A percentile compares a stretch with the other conserved stretches of the same genome.
Evolutionary conservation across 2,797 vertebrate genomes (phyloP).

Genomic region (Sibirionetta formosa): DNA sequence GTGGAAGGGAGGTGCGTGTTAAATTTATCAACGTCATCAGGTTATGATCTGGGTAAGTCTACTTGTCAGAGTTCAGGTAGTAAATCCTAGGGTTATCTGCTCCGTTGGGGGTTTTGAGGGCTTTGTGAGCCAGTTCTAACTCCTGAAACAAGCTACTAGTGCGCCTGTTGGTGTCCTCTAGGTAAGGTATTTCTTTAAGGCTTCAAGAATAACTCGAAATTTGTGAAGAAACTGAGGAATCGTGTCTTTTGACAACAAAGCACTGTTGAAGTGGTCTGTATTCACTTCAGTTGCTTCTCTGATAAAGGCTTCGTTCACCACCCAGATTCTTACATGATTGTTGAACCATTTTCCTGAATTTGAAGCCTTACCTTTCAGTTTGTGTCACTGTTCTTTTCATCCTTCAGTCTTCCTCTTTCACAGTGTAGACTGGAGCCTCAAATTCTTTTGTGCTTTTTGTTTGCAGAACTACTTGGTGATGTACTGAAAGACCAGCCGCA

Average conservation of each 20-base stretch:
- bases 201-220: not conserved
- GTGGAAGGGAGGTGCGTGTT: not conserved
- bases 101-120: accelerated
- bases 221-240: not conserved
- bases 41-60: not conserved
- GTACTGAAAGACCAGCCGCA: conserved; percentile 91
- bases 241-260: not conserved
- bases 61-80: not conserved
- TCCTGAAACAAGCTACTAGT: not conserved
- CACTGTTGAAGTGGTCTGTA: not conserved
- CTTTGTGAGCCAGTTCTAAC: not conserved
- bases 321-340: not conserved
- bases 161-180: not conserved
- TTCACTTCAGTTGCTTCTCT: not conserved
- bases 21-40: not conserved
- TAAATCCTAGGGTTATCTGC: not conserved
- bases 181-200: not conserved
- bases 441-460: not conserved
- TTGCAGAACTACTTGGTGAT: conserved; percentile 91
- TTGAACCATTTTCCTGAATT: not conserved
- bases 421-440: not conserved
- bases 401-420: not conserved
- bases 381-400: not conserved
- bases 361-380: not conserved
- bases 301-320: accelerated